Conservation (phyloP, 2,888 invertebrate species). For the Drosophila trichaetosa region DNA sequence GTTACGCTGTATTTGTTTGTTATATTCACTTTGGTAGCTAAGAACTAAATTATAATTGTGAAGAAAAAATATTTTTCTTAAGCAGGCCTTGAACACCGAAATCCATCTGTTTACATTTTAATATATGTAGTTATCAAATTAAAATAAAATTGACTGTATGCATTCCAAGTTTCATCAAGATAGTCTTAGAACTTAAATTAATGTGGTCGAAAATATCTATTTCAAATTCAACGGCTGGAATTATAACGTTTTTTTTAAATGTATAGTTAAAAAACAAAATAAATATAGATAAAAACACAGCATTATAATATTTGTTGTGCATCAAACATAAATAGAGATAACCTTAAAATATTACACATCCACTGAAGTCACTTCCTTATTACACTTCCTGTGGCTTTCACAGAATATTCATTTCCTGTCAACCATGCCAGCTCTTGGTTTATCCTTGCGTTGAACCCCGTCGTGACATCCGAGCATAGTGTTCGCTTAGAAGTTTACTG, state of each 20-base stretch:
- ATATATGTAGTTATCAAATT: neutral
- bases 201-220: neutral
- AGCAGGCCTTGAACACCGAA: neutral
- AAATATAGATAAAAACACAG: neutral
- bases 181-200: neutral
- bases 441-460: constrained; percentile 14
- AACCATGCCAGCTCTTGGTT: neutral
- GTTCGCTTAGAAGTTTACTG: constrained; percentile 17
- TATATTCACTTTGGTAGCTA: too few species aligned
- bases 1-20: too few species aligned
- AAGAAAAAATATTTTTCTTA: neutral
- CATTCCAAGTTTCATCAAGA: neutral
- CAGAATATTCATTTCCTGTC: neutral
- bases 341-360: neutral
- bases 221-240: neutral
- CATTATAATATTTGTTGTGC: too few species aligned
- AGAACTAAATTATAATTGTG: too few species aligned
- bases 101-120: neutral
- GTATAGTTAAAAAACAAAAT: too few species aligned
- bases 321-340: neutral
- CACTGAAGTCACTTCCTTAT: neutral
- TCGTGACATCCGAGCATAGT: constrained; percentile 3
- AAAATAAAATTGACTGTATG: neutral
- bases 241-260: too few species aligned
- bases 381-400: neutral